Conservation (phyloP, 2,113 vertebrate genomes). For the Rhinopithecus roxellana region DNA sequence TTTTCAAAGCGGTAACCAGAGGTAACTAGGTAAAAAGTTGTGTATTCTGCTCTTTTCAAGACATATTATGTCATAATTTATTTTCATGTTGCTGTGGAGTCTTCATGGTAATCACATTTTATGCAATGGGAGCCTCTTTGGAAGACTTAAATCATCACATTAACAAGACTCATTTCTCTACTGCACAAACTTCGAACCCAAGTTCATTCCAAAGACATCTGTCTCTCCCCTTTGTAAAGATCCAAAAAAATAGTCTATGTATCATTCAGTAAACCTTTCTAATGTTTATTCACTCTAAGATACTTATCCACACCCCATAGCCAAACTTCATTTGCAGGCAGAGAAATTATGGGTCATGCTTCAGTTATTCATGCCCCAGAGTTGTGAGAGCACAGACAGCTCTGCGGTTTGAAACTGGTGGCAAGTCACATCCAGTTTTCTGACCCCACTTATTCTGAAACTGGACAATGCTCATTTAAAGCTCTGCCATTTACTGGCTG, state of each 20-base stretch:
- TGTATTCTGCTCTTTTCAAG: not conserved
- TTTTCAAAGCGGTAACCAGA: not conserved
- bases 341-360: not conserved
- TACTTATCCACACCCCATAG: not conserved
- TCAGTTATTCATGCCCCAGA: not conserved
- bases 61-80: not conserved
- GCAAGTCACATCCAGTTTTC: not conserved
- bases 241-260: not conserved
- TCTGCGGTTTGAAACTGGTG: not conserved
- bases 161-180: not conserved
- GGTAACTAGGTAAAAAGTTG: not conserved
- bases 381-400: not conserved
- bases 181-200: not conserved
- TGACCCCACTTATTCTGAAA: not conserved
- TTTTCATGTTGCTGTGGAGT: not conserved
- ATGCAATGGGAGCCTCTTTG: not conserved
- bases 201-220: not conserved
- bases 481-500: not conserved
- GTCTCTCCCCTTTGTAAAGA: not conserved
- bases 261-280: not conserved
- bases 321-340: not conserved
- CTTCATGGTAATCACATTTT: not conserved
- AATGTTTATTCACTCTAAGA: not conserved
- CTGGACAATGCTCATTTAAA: not conserved
- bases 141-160: not conserved